Evolutionary conservation across 2,888 invertebrate genomes (phyloP).

Genomic region (Meta bourneti): DNA sequence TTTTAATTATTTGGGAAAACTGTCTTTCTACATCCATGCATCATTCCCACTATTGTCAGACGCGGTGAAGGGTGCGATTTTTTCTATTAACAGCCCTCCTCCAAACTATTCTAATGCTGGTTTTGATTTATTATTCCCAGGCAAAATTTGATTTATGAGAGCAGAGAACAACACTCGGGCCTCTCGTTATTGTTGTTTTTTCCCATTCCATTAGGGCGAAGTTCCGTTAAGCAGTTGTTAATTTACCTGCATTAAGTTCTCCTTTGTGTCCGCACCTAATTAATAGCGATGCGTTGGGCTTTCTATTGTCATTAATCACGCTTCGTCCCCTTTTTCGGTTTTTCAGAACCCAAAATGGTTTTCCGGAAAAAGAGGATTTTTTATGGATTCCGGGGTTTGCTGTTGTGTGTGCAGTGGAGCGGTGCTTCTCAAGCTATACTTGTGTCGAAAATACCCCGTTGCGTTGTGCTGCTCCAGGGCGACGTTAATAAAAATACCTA

Average conservation of each 20-base stretch:
- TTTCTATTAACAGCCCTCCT: background rate
- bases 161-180: background rate
- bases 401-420: too few relatives aligned
- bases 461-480: too few relatives aligned
- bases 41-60: background rate
- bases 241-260: background rate
- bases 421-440: too few relatives aligned
- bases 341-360: too few relatives aligned
- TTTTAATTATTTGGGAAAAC: background rate
- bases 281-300: slow-evolving; percentile 6
- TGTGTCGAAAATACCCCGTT: too few relatives aligned
- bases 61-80: background rate
- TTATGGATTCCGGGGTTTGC: too few relatives aligned
- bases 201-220: background rate
- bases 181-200: background rate
- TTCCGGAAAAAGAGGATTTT: too few relatives aligned
- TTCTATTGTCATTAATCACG: background rate
- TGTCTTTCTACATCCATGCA: background rate
- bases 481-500: too few relatives aligned
- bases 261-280: background rate
- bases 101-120: background rate
- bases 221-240: background rate
- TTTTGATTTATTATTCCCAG: slow-evolving; percentile 39
- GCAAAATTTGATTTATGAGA: slow-evolving; percentile 36
- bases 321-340: background rate